A percentile compares a stretch with the other conserved stretches of the same genome.
Conservation (phyloP, 2,888 invertebrate species). For the Poecilus cupreus region DNA sequence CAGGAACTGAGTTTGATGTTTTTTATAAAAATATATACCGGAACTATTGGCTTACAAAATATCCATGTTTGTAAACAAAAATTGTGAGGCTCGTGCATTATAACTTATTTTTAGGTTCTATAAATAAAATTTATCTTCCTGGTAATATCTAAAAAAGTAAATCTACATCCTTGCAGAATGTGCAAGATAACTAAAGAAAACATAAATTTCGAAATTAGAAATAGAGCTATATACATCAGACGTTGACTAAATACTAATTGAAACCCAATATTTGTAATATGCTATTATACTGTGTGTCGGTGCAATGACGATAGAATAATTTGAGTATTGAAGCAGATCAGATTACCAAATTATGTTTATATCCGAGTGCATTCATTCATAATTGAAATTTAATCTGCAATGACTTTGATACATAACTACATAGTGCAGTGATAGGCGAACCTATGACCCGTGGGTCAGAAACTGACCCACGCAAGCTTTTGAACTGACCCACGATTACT, state of each 20-base stretch:
- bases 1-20: neutral
- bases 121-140: neutral
- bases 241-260: too few relatives aligned
- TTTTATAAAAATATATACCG: neutral
- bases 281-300: too few relatives aligned
- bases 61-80: slow-evolving; percentile 11
- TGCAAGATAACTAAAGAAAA: too few relatives aligned
- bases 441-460: too few relatives aligned
- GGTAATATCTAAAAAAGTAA: neutral
- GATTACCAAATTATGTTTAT: neutral
- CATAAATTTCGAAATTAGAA: too few relatives aligned
- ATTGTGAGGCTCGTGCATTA: neutral
- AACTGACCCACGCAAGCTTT: too few relatives aligned
- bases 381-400: slow-evolving; percentile 20
- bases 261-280: too few relatives aligned
- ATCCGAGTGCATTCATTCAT: neutral
- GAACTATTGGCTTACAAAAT: slow-evolving; percentile 14
- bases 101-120: slow-evolving; percentile 9
- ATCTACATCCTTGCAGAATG: too few relatives aligned
- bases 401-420: neutral
- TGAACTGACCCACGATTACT: too few relatives aligned
- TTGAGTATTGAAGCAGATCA: neutral
- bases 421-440: too few relatives aligned
- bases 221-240: too few relatives aligned
- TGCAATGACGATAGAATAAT: too few relatives aligned